These are phyloP conservation scores for Aegithalos caudatus DNA, from an alignment of 2,113 vertebrate species.

Conservation along the genomic window DNA sequence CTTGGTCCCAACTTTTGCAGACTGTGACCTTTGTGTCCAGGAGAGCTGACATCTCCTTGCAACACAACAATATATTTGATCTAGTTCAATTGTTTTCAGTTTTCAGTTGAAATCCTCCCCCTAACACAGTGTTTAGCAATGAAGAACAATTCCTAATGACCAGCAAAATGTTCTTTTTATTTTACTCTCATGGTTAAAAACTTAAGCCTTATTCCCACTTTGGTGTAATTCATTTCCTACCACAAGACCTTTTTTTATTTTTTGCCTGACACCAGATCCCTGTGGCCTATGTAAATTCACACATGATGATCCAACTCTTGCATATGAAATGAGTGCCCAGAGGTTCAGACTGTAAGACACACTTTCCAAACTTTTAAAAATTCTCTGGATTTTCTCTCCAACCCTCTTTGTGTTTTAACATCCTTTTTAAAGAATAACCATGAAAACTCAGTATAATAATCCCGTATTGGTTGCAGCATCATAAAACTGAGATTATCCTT, in stretches of 20 bases:
- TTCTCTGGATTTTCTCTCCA: neutral
- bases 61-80: neutral
- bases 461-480: neutral
- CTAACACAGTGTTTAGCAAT: neutral
- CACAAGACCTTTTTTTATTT: neutral
- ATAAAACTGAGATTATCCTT: neutral
- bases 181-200: neutral
- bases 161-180: neutral
- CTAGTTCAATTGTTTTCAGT: neutral
- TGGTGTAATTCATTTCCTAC: neutral
- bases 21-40: neutral
- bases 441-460: neutral
- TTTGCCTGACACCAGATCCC: neutral
- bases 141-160: rapidly evolving
- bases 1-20: neutral
- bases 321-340: neutral
- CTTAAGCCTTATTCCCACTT: neutral
- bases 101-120: neutral
- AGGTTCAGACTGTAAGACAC: neutral
- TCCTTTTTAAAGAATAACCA: neutral
- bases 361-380: neutral
- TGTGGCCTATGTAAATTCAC: neutral
- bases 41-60: neutral
- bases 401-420: neutral
- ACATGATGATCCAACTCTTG: neutral